Conservation (phyloP, 2,888 invertebrate genomes). For the Yponomeuta sedellus region DNA sequence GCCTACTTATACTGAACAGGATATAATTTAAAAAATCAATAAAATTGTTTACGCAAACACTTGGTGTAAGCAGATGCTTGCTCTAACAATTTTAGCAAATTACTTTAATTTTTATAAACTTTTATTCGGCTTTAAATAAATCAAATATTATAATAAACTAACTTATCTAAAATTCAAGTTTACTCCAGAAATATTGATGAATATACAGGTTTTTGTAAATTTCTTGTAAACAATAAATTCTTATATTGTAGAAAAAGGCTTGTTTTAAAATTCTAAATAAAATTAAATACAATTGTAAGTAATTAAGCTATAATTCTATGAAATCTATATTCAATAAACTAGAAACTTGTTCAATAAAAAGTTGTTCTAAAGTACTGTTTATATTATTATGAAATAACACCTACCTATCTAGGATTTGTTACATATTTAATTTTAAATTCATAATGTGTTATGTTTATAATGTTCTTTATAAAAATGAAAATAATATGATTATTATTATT, state of each 20-base stretch:
- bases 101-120: neutral
- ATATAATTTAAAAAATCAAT: conserved; percentile 6
- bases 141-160: neutral
- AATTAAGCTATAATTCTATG: conserved; percentile 50
- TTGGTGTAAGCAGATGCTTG: conserved; percentile 10
- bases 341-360: conserved; percentile 68
- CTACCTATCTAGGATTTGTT: conserved; percentile 65
- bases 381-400: conserved; percentile 33
- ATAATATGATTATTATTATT: conserved; percentile 32
- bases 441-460: conserved; percentile 57
- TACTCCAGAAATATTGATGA: neutral
- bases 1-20: conserved; percentile 37
- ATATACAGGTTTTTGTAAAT: conserved; percentile 7
- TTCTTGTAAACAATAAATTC: neutral
- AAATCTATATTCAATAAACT: conserved; percentile 42
- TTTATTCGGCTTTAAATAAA: neutral
- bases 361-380: conserved; percentile 65
- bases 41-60: conserved; percentile 19
- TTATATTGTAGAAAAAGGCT: conserved; percentile 37
- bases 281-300: conserved; percentile 25
- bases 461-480: conserved; percentile 48
- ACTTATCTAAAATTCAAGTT: neutral
- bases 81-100: conserved; percentile 8
- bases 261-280: conserved; percentile 39
- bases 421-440: conserved; percentile 54